Conservation (phyloP, 2,888 invertebrate species). For the Tenthredo scrophulariae region DNA sequence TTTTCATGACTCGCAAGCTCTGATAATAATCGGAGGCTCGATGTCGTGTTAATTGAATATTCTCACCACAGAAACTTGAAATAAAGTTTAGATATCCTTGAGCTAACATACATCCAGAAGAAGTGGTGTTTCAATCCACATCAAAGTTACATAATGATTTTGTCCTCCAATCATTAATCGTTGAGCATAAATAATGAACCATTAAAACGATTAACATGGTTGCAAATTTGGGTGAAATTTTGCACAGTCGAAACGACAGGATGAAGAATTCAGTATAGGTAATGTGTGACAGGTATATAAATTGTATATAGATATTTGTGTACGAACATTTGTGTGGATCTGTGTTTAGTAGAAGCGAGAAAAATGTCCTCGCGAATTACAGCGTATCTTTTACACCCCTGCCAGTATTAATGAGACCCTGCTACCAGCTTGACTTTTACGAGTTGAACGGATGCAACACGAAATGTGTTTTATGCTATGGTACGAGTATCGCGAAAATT, state of each 20-base stretch:
- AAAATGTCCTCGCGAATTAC: constrained; percentile 41
- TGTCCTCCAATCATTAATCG: not conserved
- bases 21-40: not conserved
- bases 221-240: not conserved
- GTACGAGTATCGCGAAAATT: constrained; percentile 16
- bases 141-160: not conserved
- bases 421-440: constrained; percentile 56
- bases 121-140: not conserved
- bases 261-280: not conserved
- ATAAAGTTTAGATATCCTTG: not conserved
- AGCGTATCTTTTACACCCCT: constrained; percentile 29
- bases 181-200: not conserved
- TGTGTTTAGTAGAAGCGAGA: not conserved
- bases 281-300: not conserved
- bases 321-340: not conserved
- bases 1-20: not conserved
- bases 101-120: not conserved
- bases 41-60: constrained; percentile 8
- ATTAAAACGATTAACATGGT: not conserved
- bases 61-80: not conserved
- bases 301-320: not conserved
- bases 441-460: constrained; percentile 46
- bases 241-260: not conserved
- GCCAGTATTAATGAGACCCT: constrained; percentile 49
- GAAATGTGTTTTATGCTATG: constrained; percentile 60